Evolutionary conservation across 2,113 vertebrate species (phyloP).

Genomic region (Elanoides forficatus): DNA sequence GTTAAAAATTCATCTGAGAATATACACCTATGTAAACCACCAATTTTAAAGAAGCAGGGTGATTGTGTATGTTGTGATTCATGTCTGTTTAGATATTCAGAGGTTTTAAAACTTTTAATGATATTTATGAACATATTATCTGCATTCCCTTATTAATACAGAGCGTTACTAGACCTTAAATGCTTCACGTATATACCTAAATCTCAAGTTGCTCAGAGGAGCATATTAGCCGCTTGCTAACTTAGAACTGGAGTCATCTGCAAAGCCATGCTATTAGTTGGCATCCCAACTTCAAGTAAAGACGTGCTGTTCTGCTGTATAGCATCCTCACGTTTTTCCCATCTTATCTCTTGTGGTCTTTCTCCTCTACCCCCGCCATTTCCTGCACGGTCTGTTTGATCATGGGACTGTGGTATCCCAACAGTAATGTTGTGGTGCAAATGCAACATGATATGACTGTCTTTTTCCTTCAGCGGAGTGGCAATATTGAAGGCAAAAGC

Average conservation of each 20-base stretch:
- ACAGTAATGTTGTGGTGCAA: not conserved
- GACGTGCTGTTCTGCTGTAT: accelerated
- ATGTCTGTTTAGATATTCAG: not conserved
- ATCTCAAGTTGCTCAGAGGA: not conserved
- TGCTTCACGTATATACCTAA: not conserved
- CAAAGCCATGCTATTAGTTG: not conserved
- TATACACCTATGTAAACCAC: not conserved
- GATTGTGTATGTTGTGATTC: not conserved
- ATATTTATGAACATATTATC: not conserved
- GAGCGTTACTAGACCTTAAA: not conserved
- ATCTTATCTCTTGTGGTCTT: not conserved
- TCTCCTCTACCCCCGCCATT: not conserved
- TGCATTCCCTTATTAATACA: not conserved
- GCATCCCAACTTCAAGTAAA: not conserved
- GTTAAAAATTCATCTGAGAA: not conserved
- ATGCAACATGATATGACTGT: not conserved
- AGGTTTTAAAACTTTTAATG: not conserved
- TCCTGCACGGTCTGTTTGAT: not conserved
- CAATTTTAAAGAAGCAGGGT: not conserved
- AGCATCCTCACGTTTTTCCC: not conserved
- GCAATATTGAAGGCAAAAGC: not conserved
- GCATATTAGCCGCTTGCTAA: not conserved
- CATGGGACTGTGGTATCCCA: not conserved
- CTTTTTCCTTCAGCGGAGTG: not conserved
- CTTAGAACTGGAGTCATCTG: not conserved